Base-by-base conservation (phyloP, 2,888 invertebrate genomes). In the Caenorhabditis sinica region DNA sequence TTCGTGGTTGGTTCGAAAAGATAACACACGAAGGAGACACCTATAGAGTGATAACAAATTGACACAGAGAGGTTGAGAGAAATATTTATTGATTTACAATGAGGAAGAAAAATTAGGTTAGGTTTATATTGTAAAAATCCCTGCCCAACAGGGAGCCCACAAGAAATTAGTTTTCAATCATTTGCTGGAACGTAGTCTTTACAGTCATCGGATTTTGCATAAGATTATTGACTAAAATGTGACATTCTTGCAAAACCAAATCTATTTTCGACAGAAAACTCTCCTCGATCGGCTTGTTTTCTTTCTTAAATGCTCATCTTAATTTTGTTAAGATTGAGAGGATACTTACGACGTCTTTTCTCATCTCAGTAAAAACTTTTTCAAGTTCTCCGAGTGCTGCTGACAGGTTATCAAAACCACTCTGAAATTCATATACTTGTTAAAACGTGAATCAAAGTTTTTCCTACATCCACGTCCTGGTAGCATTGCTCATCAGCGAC, bases 11-110 rank as follows among this genome's bases (percentile, higher is more conserved):
- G n/a, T 25, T 11, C 20, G 11, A 53, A 15, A 28, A 56, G 25
- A 56, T 56, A 56, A 56, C 56, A 56, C 5, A 28, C 15, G 28
- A 28, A 28, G 56, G 56, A 56, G 28, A 56, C 11, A 56, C 56
- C 56, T 2, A 28, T 28, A 6, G 28, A 25, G 5, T 56, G 56
- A 56, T 56, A 56, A 56, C 13, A 28, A 28, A 56, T 28, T 13
- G 23, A 56, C 3, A 20, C 51, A 56, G 15, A 28, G 28, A 15
- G 28, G 13, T 20, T 20, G 56, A 56, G 56, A 56, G 15, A 56
- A 56, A 15, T 0, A 15, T 56, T 56, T 56, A 56, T 56, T 56
- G 56, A 56, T 28, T 56, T 8, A 28, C 15, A 13, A 11, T 40
- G 6, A 13, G 13, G 40, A 40, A 13, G 8, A 40, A 6, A 13